Conservation (phyloP, 2,797 vertebrate genomes). For the Astyanax mexicanus region DNA sequence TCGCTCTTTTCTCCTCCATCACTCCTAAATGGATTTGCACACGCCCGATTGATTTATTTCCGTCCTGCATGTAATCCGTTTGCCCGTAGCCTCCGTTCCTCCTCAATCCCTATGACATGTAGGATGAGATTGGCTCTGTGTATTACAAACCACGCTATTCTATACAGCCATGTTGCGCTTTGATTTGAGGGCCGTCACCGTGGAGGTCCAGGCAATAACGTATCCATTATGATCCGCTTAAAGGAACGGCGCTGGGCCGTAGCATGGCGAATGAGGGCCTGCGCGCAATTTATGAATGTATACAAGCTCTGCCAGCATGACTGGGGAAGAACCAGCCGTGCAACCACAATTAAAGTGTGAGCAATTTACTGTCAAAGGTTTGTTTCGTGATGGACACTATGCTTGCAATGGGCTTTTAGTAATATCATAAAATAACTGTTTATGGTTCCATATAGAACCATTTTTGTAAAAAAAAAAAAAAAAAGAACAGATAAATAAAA, state of each 20-base stretch:
- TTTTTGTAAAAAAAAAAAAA: too few species aligned
- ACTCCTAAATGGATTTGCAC: constrained; percentile 46
- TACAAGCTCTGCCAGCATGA: background rate
- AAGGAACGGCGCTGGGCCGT: constrained; percentile 13
- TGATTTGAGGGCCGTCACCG: background rate
- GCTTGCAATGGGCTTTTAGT: too few species aligned
- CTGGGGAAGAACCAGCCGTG: background rate
- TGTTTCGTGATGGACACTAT: background rate
- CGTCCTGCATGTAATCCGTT: constrained; percentile 42
- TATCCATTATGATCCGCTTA: constrained; percentile 30
- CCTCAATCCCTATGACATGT: background rate
- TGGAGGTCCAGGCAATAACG: constrained; percentile 12
- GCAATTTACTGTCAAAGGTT: background rate
- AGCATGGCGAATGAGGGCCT: constrained; percentile 12
- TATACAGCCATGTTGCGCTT: background rate
- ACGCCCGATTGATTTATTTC: constrained; percentile 38
- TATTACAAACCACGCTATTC: background rate
- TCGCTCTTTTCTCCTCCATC: constrained; percentile 35
- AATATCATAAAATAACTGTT: too few species aligned
- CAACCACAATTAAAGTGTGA: background rate
- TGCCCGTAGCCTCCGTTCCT: constrained; percentile 16
- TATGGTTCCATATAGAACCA: too few species aligned
- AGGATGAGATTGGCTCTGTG: constrained; percentile 11
- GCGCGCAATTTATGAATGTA: constrained; percentile 14
- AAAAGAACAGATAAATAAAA: too few species aligned